phyloP scores from a whole-genome alignment of 2,797 vertebrate genomes.

The Crotalus adamanteus region DNA sequence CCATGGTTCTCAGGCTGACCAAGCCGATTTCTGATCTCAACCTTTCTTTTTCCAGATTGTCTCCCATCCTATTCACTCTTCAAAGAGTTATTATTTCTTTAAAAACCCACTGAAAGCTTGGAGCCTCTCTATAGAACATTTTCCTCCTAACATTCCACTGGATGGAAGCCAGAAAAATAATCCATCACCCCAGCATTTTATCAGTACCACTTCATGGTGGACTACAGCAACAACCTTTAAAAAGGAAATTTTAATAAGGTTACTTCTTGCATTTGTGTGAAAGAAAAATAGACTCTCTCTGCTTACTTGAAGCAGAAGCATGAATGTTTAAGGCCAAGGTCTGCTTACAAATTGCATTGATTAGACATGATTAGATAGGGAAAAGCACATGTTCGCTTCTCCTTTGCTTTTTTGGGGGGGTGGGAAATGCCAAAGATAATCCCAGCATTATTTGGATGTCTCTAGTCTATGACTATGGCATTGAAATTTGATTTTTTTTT shows the following conservation, averaged over 20 bases:
- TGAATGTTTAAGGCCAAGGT: constrained; percentile 11
- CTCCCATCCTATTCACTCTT: neutral
- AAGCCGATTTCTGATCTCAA: neutral
- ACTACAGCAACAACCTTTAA: neutral
- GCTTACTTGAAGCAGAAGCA: neutral
- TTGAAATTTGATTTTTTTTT: neutral
- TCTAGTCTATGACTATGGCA: neutral
- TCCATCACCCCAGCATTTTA: neutral
- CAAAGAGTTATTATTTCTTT: neutral
- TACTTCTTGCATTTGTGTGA: neutral
- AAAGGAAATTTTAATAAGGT: neutral
- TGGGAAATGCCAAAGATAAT: neutral
- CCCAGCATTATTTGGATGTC: neutral
- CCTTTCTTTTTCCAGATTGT: neutral
- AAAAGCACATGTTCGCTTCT: neutral
- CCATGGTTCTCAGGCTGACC: neutral
- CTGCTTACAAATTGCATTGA: neutral
- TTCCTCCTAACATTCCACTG: neutral
- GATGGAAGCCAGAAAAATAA: neutral
- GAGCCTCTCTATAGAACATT: too few relatives aligned
- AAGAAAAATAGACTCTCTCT: neutral
- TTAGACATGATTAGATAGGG: neutral
- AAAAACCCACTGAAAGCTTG: neutral
- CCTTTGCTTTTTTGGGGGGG: neutral
- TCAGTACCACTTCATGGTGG: neutral